A percentile compares a stretch with the other conserved stretches of the same genome.
Conservation (phyloP, 2,888 invertebrate species). For the Tinea semifulvella region DNA sequence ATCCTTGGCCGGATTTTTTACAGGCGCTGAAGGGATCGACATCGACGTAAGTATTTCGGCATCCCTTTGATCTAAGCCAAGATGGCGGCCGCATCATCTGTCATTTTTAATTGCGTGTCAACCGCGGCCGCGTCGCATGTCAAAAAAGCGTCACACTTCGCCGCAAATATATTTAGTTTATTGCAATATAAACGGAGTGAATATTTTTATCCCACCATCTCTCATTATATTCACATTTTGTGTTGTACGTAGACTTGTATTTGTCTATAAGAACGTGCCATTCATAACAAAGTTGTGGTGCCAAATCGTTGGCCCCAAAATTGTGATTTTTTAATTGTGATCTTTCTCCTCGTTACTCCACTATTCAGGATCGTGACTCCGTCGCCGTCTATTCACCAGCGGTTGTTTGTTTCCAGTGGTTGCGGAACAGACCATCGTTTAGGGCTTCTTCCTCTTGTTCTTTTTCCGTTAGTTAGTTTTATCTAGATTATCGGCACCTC, state of each 20-base stretch:
- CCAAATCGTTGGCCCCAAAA: no score
- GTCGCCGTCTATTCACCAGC: no score
- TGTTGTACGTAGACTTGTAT: neutral
- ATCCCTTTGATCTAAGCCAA: constrained; percentile 44
- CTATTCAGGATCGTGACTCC: no score
- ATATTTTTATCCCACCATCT: constrained; percentile 31
- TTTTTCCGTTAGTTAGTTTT: no score
- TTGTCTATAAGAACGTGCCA: no score
- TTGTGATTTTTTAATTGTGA: no score
- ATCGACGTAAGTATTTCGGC: constrained; percentile 21
- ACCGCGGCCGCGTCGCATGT: constrained; percentile 46
- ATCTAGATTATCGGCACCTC: no score
- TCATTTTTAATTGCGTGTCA: constrained; percentile 66
- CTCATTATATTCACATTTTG: constrained; percentile 41
- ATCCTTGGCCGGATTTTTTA: neutral
- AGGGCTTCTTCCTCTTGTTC: no score
- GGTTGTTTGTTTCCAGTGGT: no score
- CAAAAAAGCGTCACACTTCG: constrained; percentile 48
- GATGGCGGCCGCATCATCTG: constrained; percentile 58
- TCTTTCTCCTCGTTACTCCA: no score
- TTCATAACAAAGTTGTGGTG: no score
- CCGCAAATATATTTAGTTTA: constrained; percentile 60
- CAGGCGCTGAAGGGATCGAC: neutral
- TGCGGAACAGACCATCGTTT: no score
- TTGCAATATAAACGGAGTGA: constrained; percentile 50